phyloP scores from a whole-genome alignment of 2,113 vertebrate genomes.

The Geococcyx californianus region DNA sequence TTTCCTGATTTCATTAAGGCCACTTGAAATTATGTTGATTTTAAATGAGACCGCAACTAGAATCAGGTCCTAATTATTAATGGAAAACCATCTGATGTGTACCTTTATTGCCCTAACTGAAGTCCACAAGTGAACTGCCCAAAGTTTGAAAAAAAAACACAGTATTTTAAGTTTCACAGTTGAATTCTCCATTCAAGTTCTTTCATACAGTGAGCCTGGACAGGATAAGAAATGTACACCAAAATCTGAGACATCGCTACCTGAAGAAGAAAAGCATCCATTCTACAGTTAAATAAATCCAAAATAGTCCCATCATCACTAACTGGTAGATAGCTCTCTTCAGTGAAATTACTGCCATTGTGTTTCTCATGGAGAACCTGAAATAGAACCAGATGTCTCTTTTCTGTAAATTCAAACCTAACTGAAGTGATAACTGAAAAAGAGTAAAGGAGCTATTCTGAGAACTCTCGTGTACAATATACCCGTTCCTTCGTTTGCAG shows the following conservation, averaged over 20 bases:
- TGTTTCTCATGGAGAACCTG: conserved; percentile 41
- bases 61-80: neutral
- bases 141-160: neutral
- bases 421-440: conserved; percentile 25
- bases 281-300: neutral
- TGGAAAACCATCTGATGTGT: neutral
- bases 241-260: neutral
- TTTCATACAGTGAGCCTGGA: neutral
- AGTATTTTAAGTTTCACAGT: neutral
- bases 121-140: neutral
- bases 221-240: neutral
- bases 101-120: neutral
- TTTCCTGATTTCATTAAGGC: neutral
- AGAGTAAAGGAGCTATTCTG: conserved; percentile 2
- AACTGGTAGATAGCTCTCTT: neutral
- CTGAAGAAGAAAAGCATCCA: neutral
- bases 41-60: neutral
- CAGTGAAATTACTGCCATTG: conserved; percentile 30
- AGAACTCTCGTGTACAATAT: neutral
- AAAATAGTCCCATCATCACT: neutral
- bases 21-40: neutral
- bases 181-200: neutral
- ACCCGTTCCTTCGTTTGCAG: conserved; percentile 4
- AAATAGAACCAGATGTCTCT: conserved; percentile 56
- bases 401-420: conserved; percentile 38